Evolutionary conservation across 1,140 invertebrate genomes (phyloP).

Genomic region (Cepaea nemoralis): DNA sequence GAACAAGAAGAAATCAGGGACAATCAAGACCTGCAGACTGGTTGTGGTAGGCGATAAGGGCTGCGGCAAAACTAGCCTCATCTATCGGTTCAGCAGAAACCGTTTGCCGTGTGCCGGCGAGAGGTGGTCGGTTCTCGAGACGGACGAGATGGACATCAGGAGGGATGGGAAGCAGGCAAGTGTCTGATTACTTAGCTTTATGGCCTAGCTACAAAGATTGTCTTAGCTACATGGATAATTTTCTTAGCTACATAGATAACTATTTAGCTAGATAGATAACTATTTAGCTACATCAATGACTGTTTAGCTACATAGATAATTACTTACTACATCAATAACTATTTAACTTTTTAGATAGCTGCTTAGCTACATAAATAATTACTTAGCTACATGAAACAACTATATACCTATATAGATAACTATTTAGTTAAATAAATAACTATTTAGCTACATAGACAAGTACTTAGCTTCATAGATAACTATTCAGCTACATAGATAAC

Average conservation of each 20-base stretch:
- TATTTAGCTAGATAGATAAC: conserved; percentile 2
- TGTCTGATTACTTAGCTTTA: too few species aligned
- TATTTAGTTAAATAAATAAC: too few species aligned
- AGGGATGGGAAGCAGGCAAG: neutral
- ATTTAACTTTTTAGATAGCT: too few species aligned
- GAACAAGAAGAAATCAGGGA: neutral
- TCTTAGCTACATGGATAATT: too few species aligned
- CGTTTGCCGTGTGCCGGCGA: neutral
- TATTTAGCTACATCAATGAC: neutral
- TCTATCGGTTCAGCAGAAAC: conserved; percentile 13
- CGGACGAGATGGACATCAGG: neutral
- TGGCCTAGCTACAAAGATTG: too few species aligned
- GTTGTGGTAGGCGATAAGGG: neutral
- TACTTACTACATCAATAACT: too few species aligned
- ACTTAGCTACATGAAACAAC: too few species aligned
- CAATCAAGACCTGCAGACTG: neutral
- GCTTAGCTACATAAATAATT: too few species aligned
- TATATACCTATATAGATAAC: too few species aligned
- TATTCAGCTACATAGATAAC: too few species aligned
- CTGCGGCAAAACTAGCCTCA: conserved; percentile 9
- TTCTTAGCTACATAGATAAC: neutral
- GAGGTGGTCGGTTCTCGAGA: neutral
- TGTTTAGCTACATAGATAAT: neutral
- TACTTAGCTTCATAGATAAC: too few species aligned
- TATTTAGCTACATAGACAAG: too few species aligned